Evolutionary conservation across 1,140 invertebrate genomes (phyloP).

Genomic region (Matsumurasca onukii): DNA sequence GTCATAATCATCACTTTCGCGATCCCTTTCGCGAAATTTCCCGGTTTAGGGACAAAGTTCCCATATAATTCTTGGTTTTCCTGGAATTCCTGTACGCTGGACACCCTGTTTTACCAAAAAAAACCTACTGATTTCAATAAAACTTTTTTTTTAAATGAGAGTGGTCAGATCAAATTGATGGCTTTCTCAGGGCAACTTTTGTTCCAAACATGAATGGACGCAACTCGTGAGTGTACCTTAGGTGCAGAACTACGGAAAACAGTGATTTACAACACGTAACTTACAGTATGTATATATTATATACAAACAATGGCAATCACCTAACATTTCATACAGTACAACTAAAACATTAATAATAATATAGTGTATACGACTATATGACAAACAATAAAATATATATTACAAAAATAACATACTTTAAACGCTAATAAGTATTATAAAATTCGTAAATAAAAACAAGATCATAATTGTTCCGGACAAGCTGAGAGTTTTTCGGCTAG

Average conservation of each 20-base stretch:
- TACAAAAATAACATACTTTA: slow-evolving; percentile 21
- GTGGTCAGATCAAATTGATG: no score
- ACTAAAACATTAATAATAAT: slow-evolving; percentile 1
- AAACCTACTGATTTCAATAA: no score
- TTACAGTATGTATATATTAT: background rate
- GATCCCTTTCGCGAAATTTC: no score
- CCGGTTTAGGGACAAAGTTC: no score
- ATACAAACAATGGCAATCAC: slow-evolving; percentile 11
- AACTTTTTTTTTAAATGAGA: no score
- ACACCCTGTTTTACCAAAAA: no score
- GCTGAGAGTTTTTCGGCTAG: background rate
- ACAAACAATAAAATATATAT: slow-evolving; percentile 26
- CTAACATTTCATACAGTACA: background rate
- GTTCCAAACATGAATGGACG: no score
- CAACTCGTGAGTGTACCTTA: no score
- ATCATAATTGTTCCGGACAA: slow-evolving; percentile 11
- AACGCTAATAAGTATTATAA: slow-evolving; percentile 26
- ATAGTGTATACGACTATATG: background rate
- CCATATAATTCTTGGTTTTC: no score
- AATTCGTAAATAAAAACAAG: slow-evolving; percentile 23
- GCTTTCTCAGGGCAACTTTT: no score
- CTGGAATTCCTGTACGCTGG: no score
- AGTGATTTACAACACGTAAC: background rate
- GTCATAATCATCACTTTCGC: no score
- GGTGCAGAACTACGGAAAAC: background rate